Base-by-base conservation (phyloP, 2,113 vertebrate species). In the Globicephala melas region DNA sequence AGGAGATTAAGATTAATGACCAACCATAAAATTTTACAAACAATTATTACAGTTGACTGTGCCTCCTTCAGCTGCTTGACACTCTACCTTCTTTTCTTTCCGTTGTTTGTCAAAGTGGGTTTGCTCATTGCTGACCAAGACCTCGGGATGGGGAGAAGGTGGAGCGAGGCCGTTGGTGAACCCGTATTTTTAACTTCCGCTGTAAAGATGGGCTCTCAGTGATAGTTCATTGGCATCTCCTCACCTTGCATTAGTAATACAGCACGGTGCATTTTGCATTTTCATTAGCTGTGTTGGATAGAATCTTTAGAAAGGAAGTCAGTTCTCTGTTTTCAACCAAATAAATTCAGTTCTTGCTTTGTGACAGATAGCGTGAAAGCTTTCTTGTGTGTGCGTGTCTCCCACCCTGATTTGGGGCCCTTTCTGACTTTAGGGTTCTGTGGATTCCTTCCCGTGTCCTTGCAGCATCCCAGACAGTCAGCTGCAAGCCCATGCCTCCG, bases 1-100 rank as follows among this genome's bases (percentile, higher is more conserved):
- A 98, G 68, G 94, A 96, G 87, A 77, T 97, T 88, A 95, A 94
- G 92, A 98, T 96, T 97, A 94, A 98, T 90, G 96, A 73, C 80
- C 58, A 79, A 28, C 70, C 38, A 5, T 97, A 96, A 98, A 95
- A 76, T 81, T 98, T 98, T 97, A 97, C 55, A 80, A 90, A 94
- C 92, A 92, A 95, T 98, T 91, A 96, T 94, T 84, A 88, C 1
- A 1, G 92, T 94, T 94, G 89, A 73, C 88, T 58, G 84, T 36
- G 41, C 76, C 84, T 90, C 65, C 60, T 70, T 84, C 41, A 7
- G 80, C 83, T 62, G 20, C 82, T 47, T 20, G 21, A 21, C 20
- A 0, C 14, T 17, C 33, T 23, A 6, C 73, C 89, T 65, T 73
- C 28, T 55, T n/a, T 68, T 18, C 71, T 93, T 17, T 33, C 41